phyloP scores from a whole-genome alignment of 2,888 invertebrate genomes.

The Salpingus planirostris region DNA sequence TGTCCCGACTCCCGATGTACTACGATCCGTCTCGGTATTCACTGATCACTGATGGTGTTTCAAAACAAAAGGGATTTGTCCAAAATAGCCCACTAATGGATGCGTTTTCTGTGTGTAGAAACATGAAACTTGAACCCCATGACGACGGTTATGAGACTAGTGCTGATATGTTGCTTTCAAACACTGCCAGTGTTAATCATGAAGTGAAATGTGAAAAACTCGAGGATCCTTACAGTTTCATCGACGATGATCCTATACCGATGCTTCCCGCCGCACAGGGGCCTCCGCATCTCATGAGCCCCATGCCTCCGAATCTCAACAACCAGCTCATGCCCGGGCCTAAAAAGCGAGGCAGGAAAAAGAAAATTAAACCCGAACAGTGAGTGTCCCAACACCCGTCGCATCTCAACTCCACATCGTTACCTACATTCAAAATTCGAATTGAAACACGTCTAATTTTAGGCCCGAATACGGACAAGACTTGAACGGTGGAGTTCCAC shows the following conservation, averaged over 20 bases:
- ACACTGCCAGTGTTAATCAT: slow-evolving; percentile 37
- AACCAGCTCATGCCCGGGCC: slow-evolving; percentile 47
- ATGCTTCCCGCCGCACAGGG: slow-evolving; percentile 36
- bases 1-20: too few species aligned
- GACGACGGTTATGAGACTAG: slow-evolving; percentile 89
- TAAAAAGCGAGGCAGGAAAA: slow-evolving; percentile 80
- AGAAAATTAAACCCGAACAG: slow-evolving; percentile 64
- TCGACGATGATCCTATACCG: slow-evolving; percentile 62
- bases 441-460: too few species aligned
- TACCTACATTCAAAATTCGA: too few species aligned
- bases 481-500: slow-evolving; percentile 46
- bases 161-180: slow-evolving; percentile 49
- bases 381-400: too few species aligned
- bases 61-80: slow-evolving; percentile 13
- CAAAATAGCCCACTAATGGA: slow-evolving; percentile 8
- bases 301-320: slow-evolving; percentile 36
- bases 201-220: slow-evolving; percentile 41
- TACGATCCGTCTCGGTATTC: too few species aligned
- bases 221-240: slow-evolving; percentile 79
- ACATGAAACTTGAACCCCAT: slow-evolving; percentile 57
- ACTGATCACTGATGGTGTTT: slow-evolving; percentile 14
- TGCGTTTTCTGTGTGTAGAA: slow-evolving; percentile 26
- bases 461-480: slow-evolving; percentile 36
- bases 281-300: slow-evolving; percentile 32
- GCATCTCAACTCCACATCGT: too few species aligned